A percentile compares a stretch with the other conserved stretches of the same genome.
Conservation (phyloP, 1,140 invertebrate species). For the Popillia japonica region DNA sequence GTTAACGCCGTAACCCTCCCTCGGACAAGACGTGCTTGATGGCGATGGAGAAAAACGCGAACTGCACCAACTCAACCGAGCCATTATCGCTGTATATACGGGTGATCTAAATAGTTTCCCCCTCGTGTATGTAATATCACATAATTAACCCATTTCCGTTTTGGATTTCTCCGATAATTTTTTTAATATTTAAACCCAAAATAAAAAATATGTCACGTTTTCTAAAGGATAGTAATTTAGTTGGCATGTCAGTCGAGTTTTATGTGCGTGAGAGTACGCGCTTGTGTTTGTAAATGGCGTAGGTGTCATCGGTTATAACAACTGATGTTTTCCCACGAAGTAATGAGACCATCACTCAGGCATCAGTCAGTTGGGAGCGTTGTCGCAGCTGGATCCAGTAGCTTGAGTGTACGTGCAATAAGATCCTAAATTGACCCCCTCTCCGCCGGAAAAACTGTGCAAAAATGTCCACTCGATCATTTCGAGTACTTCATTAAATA, state of each 20-base stretch:
- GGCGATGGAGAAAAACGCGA: too few species aligned
- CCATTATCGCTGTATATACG: too few species aligned
- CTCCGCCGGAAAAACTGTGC: neutral
- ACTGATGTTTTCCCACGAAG: slow-evolving; percentile 44
- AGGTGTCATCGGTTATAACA: slow-evolving; percentile 44
- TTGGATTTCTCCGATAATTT: too few species aligned
- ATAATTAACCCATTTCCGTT: too few species aligned
- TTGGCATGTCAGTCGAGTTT: neutral
- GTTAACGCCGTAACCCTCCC: too few species aligned
- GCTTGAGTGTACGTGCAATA: slow-evolving; percentile 42
- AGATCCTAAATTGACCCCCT: slow-evolving; percentile 39
- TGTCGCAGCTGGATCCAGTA: slow-evolving; percentile 45
- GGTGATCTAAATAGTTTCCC: too few species aligned
- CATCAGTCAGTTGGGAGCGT: slow-evolving; percentile 42
- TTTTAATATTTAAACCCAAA: too few species aligned
- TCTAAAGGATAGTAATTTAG: too few species aligned
- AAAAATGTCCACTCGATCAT: slow-evolving; percentile 49
- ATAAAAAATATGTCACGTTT: too few species aligned
- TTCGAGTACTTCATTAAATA: slow-evolving; percentile 49
- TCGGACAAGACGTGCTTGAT: too few species aligned
- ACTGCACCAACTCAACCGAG: too few species aligned
- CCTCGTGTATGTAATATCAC: too few species aligned
- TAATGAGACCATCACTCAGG: slow-evolving; percentile 48
- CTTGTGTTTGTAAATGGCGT: slow-evolving; percentile 35
- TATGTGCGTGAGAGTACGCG: slow-evolving; percentile 3